Evolutionary conservation across 2,797 vertebrate genomes (phyloP).

Genomic region (Basileuterus tristriatus): DNA sequence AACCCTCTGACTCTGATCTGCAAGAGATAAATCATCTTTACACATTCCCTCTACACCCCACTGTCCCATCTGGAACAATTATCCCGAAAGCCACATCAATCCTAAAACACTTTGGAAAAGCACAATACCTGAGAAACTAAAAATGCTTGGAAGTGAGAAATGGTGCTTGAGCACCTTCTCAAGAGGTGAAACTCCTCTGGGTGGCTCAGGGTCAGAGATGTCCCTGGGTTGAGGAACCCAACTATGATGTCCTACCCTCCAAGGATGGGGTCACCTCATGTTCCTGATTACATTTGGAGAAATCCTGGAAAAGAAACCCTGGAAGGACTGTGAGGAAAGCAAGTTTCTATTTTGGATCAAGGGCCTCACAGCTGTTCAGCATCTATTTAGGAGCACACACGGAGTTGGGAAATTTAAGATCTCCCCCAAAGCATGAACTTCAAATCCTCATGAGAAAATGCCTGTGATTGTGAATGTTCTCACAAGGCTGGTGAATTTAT

Average conservation of each 20-base stretch:
- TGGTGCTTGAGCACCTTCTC: neutral
- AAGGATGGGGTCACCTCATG: neutral
- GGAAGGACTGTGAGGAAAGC: neutral
- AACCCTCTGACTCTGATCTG: neutral
- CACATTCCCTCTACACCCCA: neutral
- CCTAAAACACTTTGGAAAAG: neutral
- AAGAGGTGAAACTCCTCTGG: neutral
- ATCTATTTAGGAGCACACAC: neutral
- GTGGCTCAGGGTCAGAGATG: fast-evolving
- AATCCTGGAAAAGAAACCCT: neutral
- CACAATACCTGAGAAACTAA: neutral
- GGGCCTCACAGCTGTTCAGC: neutral
- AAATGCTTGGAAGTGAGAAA: neutral
- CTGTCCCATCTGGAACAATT: conserved; percentile 31
- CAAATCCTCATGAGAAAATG: neutral
- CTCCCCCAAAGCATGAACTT: neutral
- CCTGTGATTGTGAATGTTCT: neutral
- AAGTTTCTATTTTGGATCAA: neutral
- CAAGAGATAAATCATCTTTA: conserved; percentile 41
- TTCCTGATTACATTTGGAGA: neutral
- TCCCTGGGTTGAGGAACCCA: neutral
- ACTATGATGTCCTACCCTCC: fast-evolving
- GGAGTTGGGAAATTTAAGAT: conserved; percentile 6
- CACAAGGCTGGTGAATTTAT: neutral
- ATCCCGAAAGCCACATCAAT: neutral